Evolutionary conservation across 2,113 vertebrate genomes (phyloP).

Genomic region (Mustela nigripes): DNA sequence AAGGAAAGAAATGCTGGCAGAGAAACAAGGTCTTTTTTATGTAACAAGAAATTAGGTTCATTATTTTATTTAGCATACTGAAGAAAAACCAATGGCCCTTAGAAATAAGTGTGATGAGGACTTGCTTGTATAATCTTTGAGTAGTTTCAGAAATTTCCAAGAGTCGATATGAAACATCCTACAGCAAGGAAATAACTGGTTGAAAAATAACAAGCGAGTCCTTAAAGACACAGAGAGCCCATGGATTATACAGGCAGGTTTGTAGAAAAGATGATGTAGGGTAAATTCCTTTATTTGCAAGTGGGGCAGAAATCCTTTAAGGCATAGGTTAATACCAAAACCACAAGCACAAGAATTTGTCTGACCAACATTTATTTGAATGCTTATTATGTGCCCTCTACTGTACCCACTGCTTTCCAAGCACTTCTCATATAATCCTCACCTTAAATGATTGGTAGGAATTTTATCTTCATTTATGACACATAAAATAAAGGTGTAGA

Average conservation of each 20-base stretch:
- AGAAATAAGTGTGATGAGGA: background rate
- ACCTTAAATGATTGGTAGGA: background rate
- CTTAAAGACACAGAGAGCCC: background rate
- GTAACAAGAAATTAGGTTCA: background rate
- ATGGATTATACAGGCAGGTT: background rate
- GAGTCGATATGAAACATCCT: background rate
- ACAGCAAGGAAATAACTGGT: background rate
- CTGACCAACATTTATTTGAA: background rate
- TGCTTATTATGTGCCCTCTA: background rate
- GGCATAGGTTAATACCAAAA: background rate
- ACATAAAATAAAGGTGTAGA: background rate
- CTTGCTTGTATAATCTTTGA: background rate
- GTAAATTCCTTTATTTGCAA: background rate
- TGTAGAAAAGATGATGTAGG: background rate
- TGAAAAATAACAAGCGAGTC: background rate
- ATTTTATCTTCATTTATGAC: background rate
- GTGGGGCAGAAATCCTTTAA: background rate
- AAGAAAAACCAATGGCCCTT: background rate
- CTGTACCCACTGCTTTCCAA: background rate
- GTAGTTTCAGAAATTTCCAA: background rate
- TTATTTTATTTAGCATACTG: slow-evolving; percentile 31
- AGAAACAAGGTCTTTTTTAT: background rate
- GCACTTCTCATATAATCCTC: background rate
- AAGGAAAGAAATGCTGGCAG: background rate
- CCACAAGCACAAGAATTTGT: background rate